These are phyloP conservation scores for Oscheius sp. DNA, from an alignment of 2,888 invertebrate genomes.

Conservation along the genomic window DNA sequence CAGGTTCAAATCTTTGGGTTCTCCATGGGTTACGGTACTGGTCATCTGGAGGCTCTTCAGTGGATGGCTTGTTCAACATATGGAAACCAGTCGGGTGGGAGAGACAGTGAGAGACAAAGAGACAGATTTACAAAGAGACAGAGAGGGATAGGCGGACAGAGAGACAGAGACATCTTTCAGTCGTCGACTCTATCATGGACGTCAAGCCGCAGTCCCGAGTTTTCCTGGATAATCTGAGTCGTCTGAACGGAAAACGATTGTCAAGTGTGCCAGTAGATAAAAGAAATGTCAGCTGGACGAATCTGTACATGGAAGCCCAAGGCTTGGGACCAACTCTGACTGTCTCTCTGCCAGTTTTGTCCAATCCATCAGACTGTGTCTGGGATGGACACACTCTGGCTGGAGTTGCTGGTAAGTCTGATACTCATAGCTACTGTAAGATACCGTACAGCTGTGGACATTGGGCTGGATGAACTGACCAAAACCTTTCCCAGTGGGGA, in stretches of 20 bases:
- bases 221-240: constrained; percentile 59
- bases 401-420: constrained; percentile 55
- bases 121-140: no score
- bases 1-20: constrained; percentile 69
- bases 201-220: constrained; percentile 65
- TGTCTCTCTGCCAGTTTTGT: constrained; percentile 64
- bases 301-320: constrained; percentile 70
- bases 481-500: constrained; percentile 51
- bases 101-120: not conserved
- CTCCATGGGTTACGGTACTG: constrained; percentile 70
- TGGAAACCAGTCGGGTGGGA: constrained; percentile 45
- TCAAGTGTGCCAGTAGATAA: constrained; percentile 44
- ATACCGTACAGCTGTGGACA: constrained; percentile 47
- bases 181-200: constrained; percentile 69
- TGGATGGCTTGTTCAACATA: constrained; percentile 63
- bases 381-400: constrained; percentile 52
- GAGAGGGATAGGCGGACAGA: no score
- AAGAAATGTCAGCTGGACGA: constrained; percentile 62
- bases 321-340: constrained; percentile 64
- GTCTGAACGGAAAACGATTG: constrained; percentile 42
- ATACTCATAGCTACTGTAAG: not conserved
- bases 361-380: constrained; percentile 36
- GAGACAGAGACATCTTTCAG: constrained; percentile 21
- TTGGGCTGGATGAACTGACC: constrained; percentile 51
- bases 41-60: constrained; percentile 60